Evolutionary conservation across 2,888 invertebrate species (phyloP), one percentile per base, ranked within the genome.

Genomic region (Neuroscelio doddi): DNA sequence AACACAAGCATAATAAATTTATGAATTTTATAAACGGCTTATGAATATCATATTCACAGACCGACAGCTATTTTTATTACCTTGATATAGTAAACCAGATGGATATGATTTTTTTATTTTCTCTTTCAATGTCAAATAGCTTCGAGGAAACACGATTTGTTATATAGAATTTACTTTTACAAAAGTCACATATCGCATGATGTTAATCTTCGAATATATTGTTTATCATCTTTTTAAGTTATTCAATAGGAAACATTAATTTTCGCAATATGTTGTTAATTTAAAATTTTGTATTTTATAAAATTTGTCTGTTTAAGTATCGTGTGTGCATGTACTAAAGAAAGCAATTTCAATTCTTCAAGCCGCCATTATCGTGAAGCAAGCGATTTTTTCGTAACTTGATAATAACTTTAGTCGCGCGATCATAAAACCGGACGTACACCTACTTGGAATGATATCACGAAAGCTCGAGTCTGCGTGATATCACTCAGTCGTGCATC

Each of bases 21-120:
- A 65, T 56, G 56, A 59, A 65, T 65, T 65, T 61, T 41, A 65
- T 61, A 61, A 61, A 59, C 44, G 55, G 41, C 46, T 17, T 14
- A 32, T 32, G 21, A 46, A 46, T 17, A 30, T 46, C 8, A 46
- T 32, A 32, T 32, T 34, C 34, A 16, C 16, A 38, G 38, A 38
- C 17, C 21, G 49, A 34, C 65, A 65, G 65, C 50, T 65, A 56
- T 55, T 51, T 61, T 55, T 38, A 57, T 58, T 45, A 45, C 29
- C 45, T 36, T 46, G 51, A 50, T 47, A 51, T 59, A 59, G 56
- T 59, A 47, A 64, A 51, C 56, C 56, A 46, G 64, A 56, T 59
- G 46, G 27, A 15, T 15, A 12, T 15, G 10, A 44, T 21, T 21
- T 45, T 53, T 55, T 58, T 46, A 53, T 55, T 24, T 36, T 21